Percentiles rank a stretch among this genome's conserved stretches.
These are phyloP conservation scores for Psephotus haematonotus DNA, from an alignment of 2,113 vertebrate genomes.

Conservation along the genomic window DNA sequence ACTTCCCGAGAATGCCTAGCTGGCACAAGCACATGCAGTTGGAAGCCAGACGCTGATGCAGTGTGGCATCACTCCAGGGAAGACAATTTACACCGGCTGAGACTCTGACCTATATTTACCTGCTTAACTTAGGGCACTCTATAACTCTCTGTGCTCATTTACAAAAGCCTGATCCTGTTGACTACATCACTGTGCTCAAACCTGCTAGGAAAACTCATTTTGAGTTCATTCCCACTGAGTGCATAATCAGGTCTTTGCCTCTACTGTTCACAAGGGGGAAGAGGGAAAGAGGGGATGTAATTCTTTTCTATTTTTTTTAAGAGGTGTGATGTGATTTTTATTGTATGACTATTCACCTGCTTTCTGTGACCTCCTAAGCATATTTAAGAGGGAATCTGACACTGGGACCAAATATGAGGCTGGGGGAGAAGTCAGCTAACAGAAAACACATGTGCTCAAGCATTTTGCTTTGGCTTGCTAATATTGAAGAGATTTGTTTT, in stretches of 20 bases:
- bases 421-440: conserved; percentile 53
- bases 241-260: conserved; percentile 17
- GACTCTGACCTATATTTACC: background rate
- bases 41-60: background rate
- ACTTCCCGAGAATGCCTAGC: background rate
- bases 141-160: background rate
- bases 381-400: conserved; percentile 55
- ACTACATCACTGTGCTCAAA: background rate
- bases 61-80: background rate
- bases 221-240: background rate
- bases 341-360: conserved; percentile 65
- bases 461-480: conserved; percentile 56
- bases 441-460: conserved; percentile 55
- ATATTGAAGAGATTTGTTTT: conserved; percentile 61
- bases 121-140: background rate
- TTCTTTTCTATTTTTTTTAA: conserved; percentile 25
- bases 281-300: background rate
- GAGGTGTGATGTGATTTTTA: conserved; percentile 71
- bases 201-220: conserved; percentile 15
- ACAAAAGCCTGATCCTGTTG: background rate
- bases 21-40: background rate
- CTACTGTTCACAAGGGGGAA: background rate
- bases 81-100: background rate
- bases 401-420: conserved; percentile 6
- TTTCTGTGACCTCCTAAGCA: conserved; percentile 50